Evolutionary conservation across 2,113 vertebrate species (phyloP).

Genomic region (Sprattus sprattus): DNA sequence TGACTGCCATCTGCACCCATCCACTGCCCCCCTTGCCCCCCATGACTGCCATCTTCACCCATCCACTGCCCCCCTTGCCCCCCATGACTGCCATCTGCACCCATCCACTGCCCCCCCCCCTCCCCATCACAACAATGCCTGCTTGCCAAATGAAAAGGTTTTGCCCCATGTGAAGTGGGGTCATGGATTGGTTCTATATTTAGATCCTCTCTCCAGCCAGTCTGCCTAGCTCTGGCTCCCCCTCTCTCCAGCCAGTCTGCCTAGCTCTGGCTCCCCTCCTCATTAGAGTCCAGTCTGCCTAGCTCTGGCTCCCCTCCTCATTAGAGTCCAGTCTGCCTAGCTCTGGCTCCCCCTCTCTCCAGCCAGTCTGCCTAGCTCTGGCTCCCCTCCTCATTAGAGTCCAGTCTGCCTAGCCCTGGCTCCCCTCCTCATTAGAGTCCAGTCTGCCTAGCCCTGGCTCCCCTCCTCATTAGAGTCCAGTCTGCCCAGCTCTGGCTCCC

Average conservation of each 20-base stretch:
- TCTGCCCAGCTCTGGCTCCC: conserved; percentile 35
- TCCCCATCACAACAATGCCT: not conserved
- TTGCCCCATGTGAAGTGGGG: conserved; percentile 40
- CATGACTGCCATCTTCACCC: not conserved
- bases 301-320: not conserved
- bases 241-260: too few species aligned
- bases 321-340: not conserved
- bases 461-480: too few species aligned
- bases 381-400: not conserved
- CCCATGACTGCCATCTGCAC: conserved; percentile 39
- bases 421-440: too few species aligned
- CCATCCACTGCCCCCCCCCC: too few species aligned
- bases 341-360: not conserved
- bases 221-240: not conserved
- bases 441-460: too few species aligned
- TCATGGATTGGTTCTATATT: conserved; percentile 42
- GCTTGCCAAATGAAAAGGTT: conserved; percentile 39
- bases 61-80: not conserved
- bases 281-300: not conserved
- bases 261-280: too few species aligned
- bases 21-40: too few species aligned
- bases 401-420: too few species aligned
- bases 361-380: not conserved
- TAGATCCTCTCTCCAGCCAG: conserved; percentile 23
- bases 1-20: too few species aligned